phyloP scores from a whole-genome alignment of 2,797 vertebrate genomes.

The Gouania willdenowi region DNA sequence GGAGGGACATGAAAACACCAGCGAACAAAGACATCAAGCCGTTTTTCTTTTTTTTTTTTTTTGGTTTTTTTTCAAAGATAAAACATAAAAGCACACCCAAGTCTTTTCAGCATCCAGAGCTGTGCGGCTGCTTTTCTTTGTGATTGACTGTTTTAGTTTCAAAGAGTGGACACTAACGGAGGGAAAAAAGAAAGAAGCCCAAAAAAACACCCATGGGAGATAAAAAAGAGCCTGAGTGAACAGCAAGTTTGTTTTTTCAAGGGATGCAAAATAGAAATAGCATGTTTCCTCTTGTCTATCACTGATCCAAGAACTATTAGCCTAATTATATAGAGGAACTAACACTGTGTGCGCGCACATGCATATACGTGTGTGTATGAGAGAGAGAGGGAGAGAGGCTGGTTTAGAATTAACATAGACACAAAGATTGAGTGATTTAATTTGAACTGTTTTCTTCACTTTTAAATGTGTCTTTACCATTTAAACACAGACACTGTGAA shows the following conservation, averaged over 20 bases:
- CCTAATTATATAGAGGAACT: constrained; percentile 64
- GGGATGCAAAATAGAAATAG: constrained; percentile 55
- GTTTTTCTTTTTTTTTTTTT: no score
- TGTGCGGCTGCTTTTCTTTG: constrained; percentile 12
- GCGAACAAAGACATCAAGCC: constrained; percentile 22
- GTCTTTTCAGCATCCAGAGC: constrained; percentile 11
- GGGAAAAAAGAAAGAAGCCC: not conserved
- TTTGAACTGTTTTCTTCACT: not conserved
- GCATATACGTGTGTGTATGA: not conserved
- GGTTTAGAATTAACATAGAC: constrained; percentile 20
- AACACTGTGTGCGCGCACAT: constrained; percentile 8
- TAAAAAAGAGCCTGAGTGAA: constrained; percentile 31
- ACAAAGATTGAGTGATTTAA: constrained; percentile 27
- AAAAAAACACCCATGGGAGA: constrained; percentile 15
- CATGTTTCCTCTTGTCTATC: constrained; percentile 60
- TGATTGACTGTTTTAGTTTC: constrained; percentile 5
- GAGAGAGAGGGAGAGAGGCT: constrained; percentile 1
- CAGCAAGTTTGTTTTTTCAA: constrained; percentile 48
- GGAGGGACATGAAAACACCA: constrained; percentile 11
- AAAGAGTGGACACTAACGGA: not conserved
- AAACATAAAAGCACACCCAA: not conserved
- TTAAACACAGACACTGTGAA: no score
- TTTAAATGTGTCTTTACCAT: no score
- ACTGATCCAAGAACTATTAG: constrained; percentile 66
- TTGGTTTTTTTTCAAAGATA: constrained; percentile 12